A percentile compares a stretch with the other conserved stretches of the same genome.
These are phyloP conservation scores for Dipodomys spectabilis DNA, from an alignment of 2,113 vertebrate species.

Conservation along the genomic window DNA sequence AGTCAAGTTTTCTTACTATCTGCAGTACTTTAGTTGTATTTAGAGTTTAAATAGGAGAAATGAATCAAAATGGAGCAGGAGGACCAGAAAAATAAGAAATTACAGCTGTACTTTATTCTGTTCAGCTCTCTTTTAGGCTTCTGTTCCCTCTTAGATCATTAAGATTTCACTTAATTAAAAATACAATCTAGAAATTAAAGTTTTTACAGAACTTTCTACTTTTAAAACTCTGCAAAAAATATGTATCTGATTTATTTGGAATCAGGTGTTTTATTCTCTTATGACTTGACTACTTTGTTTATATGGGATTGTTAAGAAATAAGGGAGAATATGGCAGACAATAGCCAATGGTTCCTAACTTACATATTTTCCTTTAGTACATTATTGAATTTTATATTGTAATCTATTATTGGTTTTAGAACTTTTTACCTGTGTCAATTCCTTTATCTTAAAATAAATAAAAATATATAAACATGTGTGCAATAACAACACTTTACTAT, in stretches of 20 bases:
- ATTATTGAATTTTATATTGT: not conserved
- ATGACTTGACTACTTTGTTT: not conserved
- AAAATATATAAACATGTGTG: not conserved
- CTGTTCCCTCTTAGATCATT: not conserved
- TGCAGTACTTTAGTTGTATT: not conserved
- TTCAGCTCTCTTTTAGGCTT: not conserved
- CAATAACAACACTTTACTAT: not conserved
- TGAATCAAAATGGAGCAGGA: not conserved
- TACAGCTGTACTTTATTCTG: not conserved
- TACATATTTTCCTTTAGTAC: not conserved
- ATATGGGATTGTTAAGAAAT: not conserved
- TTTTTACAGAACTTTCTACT: conserved; percentile 1
- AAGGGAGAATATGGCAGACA: not conserved
- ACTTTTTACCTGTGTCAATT: not conserved
- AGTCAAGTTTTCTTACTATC: not conserved
- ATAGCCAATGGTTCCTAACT: not conserved
- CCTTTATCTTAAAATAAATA: not conserved
- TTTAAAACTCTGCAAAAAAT: not conserved
- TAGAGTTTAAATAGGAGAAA: not conserved
- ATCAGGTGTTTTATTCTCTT: not conserved
- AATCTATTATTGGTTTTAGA: not conserved
- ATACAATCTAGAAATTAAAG: not conserved
- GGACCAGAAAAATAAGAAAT: conserved; percentile 30
- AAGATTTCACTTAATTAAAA: conserved; percentile 32
- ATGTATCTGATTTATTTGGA: not conserved